These are phyloP conservation scores for Hoplostethus atlanticus DNA, from an alignment of 2,797 vertebrate genomes.

Conservation along the genomic window DNA sequence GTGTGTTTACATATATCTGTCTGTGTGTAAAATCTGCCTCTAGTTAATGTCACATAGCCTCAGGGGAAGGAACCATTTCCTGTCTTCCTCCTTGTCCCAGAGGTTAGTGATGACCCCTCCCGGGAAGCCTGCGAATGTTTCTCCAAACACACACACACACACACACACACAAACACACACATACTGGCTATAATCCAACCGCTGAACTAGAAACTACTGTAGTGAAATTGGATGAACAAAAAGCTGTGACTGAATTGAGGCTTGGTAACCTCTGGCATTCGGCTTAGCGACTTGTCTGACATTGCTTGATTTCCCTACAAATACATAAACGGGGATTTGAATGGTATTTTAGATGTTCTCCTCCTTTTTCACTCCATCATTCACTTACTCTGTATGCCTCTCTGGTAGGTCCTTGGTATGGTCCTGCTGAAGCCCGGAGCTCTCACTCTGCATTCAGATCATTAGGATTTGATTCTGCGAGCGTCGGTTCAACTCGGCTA, in stretches of 20 bases:
- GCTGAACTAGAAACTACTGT: constrained; percentile 26
- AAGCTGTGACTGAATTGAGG: constrained; percentile 23
- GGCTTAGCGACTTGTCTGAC: neutral
- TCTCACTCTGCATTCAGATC: constrained; percentile 53
- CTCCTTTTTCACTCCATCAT: neutral
- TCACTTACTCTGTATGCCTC: neutral
- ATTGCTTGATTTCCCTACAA: neutral
- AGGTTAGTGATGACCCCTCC: constrained; percentile 38
- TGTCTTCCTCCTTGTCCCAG: constrained; percentile 31
- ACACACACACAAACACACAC: constrained; percentile 6
- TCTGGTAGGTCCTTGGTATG: neutral
- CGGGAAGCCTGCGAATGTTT: constrained; percentile 43
- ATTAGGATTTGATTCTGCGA: constrained; percentile 26
- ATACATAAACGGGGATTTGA: no score
- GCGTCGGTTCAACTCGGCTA: constrained; percentile 11
- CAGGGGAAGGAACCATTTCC: constrained; percentile 65
- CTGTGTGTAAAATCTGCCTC: constrained; percentile 42
- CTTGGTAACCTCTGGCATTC: constrained; percentile 22
- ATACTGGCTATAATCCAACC: neutral
- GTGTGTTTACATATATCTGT: neutral
- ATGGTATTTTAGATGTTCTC: neutral
- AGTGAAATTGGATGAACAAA: constrained; percentile 16
- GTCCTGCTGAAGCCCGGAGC: neutral
- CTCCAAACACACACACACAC: constrained; percentile 1
- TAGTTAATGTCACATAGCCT: constrained; percentile 62